Conservation (phyloP, 1,140 invertebrate species). For the Ladona fulva region DNA sequence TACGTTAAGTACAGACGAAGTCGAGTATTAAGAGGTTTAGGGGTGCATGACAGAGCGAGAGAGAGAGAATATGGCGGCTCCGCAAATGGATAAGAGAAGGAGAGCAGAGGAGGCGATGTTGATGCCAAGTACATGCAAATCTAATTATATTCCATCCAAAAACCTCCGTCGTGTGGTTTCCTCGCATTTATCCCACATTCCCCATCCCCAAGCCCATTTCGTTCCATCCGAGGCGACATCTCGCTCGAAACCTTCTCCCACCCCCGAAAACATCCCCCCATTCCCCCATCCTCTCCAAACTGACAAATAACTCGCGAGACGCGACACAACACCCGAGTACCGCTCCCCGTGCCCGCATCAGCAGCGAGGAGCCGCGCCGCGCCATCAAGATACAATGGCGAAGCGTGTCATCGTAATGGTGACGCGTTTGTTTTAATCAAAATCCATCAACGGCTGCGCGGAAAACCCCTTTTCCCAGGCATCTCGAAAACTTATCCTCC, state of each 20-base stretch:
- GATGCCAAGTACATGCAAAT: slow-evolving; percentile 9
- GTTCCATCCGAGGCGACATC: neutral
- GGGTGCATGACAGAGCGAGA: no score
- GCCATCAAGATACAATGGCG: neutral
- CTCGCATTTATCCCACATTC: neutral
- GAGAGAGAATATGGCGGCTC: neutral
- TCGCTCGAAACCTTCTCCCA: neutral
- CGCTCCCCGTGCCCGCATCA: neutral
- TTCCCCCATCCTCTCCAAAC: neutral
- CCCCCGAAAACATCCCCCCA: neutral
- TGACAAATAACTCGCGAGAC: neutral
- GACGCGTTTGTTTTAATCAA: slow-evolving; percentile 9
- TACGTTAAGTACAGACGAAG: neutral
- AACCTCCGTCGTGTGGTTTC: slow-evolving; percentile 1
- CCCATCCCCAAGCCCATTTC: neutral
- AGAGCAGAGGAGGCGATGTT: neutral
- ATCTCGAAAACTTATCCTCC: neutral
- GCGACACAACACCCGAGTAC: neutral
- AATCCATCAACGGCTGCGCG: neutral
- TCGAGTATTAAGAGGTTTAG: neutral
- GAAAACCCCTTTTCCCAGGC: slow-evolving; percentile 6
- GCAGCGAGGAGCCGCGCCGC: neutral
- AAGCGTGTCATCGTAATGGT: slow-evolving; percentile 4
- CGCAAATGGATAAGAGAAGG: neutral
- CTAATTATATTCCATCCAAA: slow-evolving; percentile 7